Conservation (phyloP, 2,797 vertebrate species). For the Ctenosaura bakeri region DNA sequence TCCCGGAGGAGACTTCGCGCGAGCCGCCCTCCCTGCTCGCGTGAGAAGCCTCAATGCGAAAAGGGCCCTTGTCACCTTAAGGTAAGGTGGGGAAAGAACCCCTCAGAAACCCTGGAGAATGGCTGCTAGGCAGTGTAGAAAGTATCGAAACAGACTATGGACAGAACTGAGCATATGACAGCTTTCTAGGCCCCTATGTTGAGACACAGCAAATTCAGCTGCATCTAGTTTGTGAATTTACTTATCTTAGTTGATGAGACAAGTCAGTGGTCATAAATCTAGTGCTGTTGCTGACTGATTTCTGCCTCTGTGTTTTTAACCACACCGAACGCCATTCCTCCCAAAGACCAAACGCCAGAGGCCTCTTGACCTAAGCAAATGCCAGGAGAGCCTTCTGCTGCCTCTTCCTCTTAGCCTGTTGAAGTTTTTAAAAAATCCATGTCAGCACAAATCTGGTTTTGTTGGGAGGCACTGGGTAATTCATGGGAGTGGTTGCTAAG, state of each 20-base stretch:
- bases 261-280: slow-evolving; percentile 47
- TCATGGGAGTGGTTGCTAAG: not conserved
- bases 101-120: not conserved
- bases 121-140: not conserved
- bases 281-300: slow-evolving; percentile 45
- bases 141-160: not conserved
- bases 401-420: slow-evolving; percentile 10
- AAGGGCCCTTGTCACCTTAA: not conserved
- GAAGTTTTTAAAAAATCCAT: not conserved
- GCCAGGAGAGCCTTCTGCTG: slow-evolving; percentile 7
- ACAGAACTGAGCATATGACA: not conserved
- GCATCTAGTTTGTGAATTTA: slow-evolving; percentile 28
- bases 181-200: not conserved
- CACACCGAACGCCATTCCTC: not conserved
- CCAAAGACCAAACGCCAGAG: not conserved
- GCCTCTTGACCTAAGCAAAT: not conserved
- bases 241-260: slow-evolving; percentile 59
- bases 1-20: no score
- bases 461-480: not conserved
- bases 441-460: not conserved
- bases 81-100: not conserved
- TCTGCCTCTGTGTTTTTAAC: slow-evolving; percentile 35
- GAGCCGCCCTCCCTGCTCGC: no score
- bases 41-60: no score
- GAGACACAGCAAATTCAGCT: not conserved